Evolutionary conservation across 2,113 vertebrate species (phyloP), one percentile per base, ranked within the genome.

Genomic region (Bettongia penicillata): DNA sequence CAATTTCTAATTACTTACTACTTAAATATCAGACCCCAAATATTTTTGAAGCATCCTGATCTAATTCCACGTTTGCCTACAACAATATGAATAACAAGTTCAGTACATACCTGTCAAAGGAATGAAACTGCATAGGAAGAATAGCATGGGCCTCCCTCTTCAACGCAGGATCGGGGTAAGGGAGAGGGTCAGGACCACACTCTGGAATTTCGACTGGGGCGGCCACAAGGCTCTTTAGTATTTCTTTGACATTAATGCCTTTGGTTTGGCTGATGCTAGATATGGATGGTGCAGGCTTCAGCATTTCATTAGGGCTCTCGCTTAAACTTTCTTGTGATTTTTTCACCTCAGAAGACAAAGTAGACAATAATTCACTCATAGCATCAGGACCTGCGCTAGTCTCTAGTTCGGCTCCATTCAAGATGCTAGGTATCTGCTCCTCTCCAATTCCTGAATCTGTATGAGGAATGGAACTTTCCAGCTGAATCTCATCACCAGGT

Each of bases 101-200:
- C 14, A 93, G 96, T 25, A 96, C 98, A 98, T 98, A 99, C 99
- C 99, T 99, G 99, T 99, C 99, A 98, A 99, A 99, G 28, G 99
- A 99, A 98, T 99, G 99, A 97, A 99, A 99, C 98, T 99, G 99
- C 99, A 99, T 99, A 55, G 99, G 99, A 95, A 99, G 98, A 98
- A 99, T 99, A 93, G 99, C 98, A 12, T 99, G 99, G 0, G 99
- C 98, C 98, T 99, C 99, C 97, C 99, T 99, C 98, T 99, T 99
- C 97, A 99, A 92, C 4, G 99, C 98, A 90, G 99, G 99, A 95
- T 99, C 99, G 53, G 99, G 99, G 97, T 99, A 99, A 19, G 99
- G 98, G 92, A 99, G 95, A 0, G 99, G 99, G 97, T 99, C 99
- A 0, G 99, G 98, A 9, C 99, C 99, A 89, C 99, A 98, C 94